These are phyloP conservation scores for Macrosiphum euphorbiae DNA, from an alignment of 2,888 invertebrate species.

Conservation along the genomic window DNA sequence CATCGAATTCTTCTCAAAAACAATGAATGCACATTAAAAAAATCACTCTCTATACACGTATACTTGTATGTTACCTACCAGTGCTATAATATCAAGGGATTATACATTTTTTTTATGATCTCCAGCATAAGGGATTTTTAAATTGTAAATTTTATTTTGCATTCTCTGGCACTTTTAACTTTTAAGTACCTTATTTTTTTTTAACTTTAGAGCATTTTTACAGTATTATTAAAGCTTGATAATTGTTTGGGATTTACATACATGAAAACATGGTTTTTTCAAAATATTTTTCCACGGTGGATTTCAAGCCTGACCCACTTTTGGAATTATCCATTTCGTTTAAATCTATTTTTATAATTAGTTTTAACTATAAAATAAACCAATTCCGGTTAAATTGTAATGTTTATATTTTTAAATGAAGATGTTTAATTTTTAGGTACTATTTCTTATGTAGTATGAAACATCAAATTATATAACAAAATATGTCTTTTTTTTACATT, in stretches of 20 bases:
- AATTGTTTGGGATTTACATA: background rate
- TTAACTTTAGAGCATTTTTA: background rate
- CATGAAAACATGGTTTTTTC: too few relatives aligned
- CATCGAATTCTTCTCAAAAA: background rate
- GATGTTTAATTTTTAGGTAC: too few relatives aligned
- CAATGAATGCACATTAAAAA: background rate
- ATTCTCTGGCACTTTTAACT: background rate
- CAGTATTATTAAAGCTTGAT: background rate
- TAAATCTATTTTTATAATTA: background rate
- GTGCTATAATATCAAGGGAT: background rate
- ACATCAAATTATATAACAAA: background rate
- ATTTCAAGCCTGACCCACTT: background rate
- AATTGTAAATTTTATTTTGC: background rate
- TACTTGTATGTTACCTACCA: background rate
- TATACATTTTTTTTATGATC: background rate
- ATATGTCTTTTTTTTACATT: background rate
- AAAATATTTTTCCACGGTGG: background rate
- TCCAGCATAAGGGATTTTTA: background rate
- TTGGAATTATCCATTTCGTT: background rate
- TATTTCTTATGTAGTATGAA: background rate
- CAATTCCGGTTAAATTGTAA: background rate
- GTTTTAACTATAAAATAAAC: background rate
- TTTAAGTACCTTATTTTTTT: background rate
- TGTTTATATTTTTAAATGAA: background rate
- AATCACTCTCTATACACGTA: background rate